Conservation (phyloP, 2,113 vertebrate genomes). For the Salminus brasiliensis region DNA sequence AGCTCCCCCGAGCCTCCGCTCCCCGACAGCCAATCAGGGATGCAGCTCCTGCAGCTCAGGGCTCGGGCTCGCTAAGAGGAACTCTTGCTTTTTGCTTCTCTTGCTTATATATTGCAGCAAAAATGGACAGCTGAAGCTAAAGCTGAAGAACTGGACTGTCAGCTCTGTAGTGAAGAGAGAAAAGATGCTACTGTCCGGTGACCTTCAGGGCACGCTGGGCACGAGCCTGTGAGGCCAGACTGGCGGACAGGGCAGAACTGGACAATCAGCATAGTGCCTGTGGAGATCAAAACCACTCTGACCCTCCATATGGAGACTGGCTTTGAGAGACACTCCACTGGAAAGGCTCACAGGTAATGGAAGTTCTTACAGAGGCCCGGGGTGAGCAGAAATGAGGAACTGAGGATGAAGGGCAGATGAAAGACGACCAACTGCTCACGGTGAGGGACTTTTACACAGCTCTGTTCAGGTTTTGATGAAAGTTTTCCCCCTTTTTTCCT, state of each 20-base stretch:
- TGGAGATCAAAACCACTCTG: slow-evolving; percentile 52
- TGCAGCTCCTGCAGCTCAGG: slow-evolving; percentile 28
- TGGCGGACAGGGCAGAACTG: slow-evolving; percentile 17
- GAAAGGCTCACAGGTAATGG: neutral
- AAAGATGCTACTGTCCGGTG: neutral
- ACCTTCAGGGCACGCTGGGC: slow-evolving; percentile 35
- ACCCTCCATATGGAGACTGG: slow-evolving; percentile 13
- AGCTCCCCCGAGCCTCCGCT: slow-evolving; percentile 30
- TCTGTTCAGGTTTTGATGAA: neutral
- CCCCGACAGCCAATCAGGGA: slow-evolving; percentile 38
- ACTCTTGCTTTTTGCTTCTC: neutral
- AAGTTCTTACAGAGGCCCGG: neutral
- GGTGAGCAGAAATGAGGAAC: neutral
- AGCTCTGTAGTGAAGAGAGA: neutral
- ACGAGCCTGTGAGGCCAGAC: slow-evolving; percentile 1
- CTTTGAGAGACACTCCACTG: slow-evolving; percentile 14
- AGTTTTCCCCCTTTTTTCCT: neutral
- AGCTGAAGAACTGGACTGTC: neutral
- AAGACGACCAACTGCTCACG: neutral
- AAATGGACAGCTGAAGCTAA: neutral
- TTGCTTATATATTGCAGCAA: neutral
- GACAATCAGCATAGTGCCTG: slow-evolving; percentile 32
- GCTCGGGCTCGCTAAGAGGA: slow-evolving; percentile 23
- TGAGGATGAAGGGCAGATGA: neutral
- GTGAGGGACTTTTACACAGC: neutral